Evolutionary conservation across 2,113 vertebrate species (phyloP), one percentile per base, ranked within the genome.

Genomic region (Salvelinus sp.): DNA sequence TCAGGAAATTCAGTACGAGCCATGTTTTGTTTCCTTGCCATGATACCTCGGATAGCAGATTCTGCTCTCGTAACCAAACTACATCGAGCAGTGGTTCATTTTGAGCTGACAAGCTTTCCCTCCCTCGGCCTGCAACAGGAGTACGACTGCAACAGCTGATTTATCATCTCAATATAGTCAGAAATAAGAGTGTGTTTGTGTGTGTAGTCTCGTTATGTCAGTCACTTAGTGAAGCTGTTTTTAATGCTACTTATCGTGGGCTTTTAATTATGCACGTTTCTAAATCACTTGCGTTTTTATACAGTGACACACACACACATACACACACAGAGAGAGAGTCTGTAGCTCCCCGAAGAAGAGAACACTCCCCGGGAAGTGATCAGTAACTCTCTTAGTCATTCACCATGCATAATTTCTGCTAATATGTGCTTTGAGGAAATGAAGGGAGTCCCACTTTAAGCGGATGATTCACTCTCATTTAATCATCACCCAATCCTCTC

Each of bases 391-490:
- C 3, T 70, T 4, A 50, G 47, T 54, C 4, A 7, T 70, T 54
- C 69, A 14, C 54, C 70, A 72, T 6, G 54, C 54, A 28, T 72
- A 28, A 13, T 72, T 72, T 58, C 27, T 18, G 27, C 28, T 60
- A 58, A 60, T 60, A 27, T 60, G 28, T 9, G 28, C 70, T 72
- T 72, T 33, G 48, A 60, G 54, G 54, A 60, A 20, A 72, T 22
- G 54, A 33, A 30, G 16, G 22, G 65, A 60, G 54, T 30, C 50
- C 12, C n/a, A 27, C 25, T 75, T 73, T 23, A 63, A 82, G 13
- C 16, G 27, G 6, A 28, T 27, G 2, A 50, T n/a, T 58, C 57
- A 20, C 57, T 20, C 7, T 54, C 65, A 68, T 69, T n/a, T 12
- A 47, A 13, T 48, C 33, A 20, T 4, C 30, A 4, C 30, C 30